Percentiles rank a stretch among this genome's conserved stretches.
phyloP scores from a whole-genome alignment of 2,113 vertebrate species.

The Myiozetetes cayanensis region DNA sequence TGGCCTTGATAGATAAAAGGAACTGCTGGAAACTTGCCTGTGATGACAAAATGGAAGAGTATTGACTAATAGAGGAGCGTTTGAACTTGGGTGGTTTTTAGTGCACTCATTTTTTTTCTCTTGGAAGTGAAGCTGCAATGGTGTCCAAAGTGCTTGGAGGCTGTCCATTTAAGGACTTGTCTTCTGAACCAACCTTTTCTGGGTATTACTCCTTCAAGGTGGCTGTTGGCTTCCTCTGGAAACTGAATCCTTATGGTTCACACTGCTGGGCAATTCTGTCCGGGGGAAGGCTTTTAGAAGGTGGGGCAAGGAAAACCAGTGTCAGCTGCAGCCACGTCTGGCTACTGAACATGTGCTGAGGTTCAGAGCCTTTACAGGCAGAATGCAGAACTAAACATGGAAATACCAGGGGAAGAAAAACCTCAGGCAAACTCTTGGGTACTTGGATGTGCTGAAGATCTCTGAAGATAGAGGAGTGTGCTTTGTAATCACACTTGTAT shows the following conservation, averaged over 20 bases:
- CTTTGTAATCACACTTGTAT: background rate
- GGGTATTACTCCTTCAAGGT: background rate
- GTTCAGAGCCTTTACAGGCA: background rate
- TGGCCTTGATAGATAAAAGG: constrained; percentile 37
- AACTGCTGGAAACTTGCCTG: background rate
- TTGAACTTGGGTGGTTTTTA: background rate
- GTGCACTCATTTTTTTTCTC: background rate
- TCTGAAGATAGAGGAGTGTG: background rate
- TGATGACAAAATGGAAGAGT: background rate
- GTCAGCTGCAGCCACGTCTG: background rate
- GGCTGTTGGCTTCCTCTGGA: background rate
- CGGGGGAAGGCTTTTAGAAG: background rate
- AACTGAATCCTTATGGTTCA: background rate
- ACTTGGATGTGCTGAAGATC: background rate
- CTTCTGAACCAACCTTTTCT: constrained; percentile 3
- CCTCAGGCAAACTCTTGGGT: background rate
- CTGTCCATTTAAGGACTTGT: constrained; percentile 37
- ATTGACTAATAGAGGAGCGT: background rate
- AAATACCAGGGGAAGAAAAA: background rate
- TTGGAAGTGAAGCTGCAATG: background rate
- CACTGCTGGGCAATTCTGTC: background rate
- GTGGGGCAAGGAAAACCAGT: background rate
- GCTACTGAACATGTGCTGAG: background rate
- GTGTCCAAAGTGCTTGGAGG: background rate
- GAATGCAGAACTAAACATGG: background rate